phyloP scores from a whole-genome alignment of 2,888 invertebrate genomes.

The Oligia fasciuncula region DNA sequence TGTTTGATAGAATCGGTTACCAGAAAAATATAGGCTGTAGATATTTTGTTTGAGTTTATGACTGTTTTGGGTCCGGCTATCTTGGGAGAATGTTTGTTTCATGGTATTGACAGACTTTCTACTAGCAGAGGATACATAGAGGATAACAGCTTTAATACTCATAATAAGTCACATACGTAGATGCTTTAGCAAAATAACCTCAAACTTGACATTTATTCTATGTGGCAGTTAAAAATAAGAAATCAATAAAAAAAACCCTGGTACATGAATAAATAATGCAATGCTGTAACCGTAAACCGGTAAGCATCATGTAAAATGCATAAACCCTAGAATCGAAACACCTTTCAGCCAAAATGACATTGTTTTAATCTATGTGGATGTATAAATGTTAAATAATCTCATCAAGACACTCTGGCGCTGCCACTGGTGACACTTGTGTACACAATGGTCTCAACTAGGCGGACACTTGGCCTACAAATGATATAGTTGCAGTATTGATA shows the following conservation, averaged over 20 bases:
- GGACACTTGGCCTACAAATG: conserved; percentile 19
- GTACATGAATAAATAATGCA: background rate
- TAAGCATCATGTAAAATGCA: background rate
- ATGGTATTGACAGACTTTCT: background rate
- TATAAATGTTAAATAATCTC: conserved; percentile 8
- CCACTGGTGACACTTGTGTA: conserved; percentile 4
- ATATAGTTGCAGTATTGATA: conserved; percentile 19
- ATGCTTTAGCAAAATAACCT: background rate
- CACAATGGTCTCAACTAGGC: conserved; percentile 9
- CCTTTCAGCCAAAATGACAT: background rate
- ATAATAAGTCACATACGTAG: background rate
- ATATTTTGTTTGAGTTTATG: conserved; percentile 13
- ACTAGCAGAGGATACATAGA: too few species aligned
- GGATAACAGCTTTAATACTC: background rate
- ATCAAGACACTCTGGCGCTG: background rate
- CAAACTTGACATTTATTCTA: background rate
- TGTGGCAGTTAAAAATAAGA: background rate
- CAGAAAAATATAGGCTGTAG: background rate
- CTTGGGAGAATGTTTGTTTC: background rate
- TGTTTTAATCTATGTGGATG: background rate
- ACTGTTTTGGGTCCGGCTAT: background rate
- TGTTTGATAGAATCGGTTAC: background rate
- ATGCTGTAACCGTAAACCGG: background rate
- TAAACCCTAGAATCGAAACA: background rate
- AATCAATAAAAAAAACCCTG: background rate